Evolutionary conservation across 2,797 vertebrate species (phyloP), one percentile per base, ranked within the genome.

Genomic region (Perodicticus potto): DNA sequence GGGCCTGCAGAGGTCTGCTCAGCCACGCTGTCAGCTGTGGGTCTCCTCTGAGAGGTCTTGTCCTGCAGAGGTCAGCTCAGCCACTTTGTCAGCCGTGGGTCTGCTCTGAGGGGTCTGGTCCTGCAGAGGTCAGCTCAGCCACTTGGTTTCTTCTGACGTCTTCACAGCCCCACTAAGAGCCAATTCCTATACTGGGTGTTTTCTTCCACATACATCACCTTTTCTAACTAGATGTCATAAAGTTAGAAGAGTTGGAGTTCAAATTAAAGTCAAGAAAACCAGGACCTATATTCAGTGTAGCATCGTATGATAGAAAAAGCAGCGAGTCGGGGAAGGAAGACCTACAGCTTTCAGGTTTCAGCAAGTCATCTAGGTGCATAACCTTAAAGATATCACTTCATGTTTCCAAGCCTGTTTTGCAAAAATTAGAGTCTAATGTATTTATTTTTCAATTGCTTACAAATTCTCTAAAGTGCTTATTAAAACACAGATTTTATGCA

Each of bases 391-490:
- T 12, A 70, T 12, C 3, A 3, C 17, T 93, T 65, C 63, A 27
- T 0, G 3, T 45, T 89, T 86, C n/a, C 32, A 2, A 84, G 57
- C 27, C 17, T 76, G 10, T 70, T 84, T 59, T 49, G 5, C 43
- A 86, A 76, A 93, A 89, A 65, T 65, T 72, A 14, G 19, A 72
- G 29, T 73, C 10, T 20, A 86, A 49, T 5, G 9, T 40, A 34
- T 53, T 69, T 65, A 6, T 61, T 74, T 87, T 85, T 70, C 20
- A 92, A 53, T 43, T 89, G 6, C 5, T 85, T 69, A 85, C 78
- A 3, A 90, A 53, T 88, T 87, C 8, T 96, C 19, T 78, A 16
- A 85, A 89, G 7, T 82, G 12, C 7, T 96, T 86, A 86, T 49
- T 72, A 57, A 81, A 92, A 78, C 65, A 43, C 4, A 74, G 7